These are phyloP conservation scores for Pelodytes ibericus DNA, from an alignment of 2,797 vertebrate species.

Conservation along the genomic window DNA sequence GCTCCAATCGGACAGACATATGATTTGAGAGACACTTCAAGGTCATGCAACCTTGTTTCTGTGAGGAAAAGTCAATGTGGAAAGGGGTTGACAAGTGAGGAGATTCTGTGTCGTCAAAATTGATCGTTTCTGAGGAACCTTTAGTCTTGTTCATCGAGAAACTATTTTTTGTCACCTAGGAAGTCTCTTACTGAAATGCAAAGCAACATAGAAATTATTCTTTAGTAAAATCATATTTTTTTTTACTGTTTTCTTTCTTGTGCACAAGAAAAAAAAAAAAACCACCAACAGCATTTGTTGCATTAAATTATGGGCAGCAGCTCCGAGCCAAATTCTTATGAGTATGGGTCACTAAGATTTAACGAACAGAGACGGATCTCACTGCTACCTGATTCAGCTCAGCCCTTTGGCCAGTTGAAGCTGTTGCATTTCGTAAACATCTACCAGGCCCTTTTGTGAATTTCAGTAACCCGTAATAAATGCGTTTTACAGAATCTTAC, in stretches of 20 bases:
- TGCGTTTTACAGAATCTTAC: slow-evolving; percentile 35
- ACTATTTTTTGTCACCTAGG: not conserved
- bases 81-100: slow-evolving; percentile 41
- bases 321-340: slow-evolving; percentile 47
- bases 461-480: slow-evolving; percentile 47
- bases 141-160: not conserved
- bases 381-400: slow-evolving; percentile 40
- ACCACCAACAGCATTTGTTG: slow-evolving; percentile 23
- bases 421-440: slow-evolving; percentile 52
- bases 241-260: slow-evolving; percentile 17
- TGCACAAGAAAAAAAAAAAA: slow-evolving; percentile 25
- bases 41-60: slow-evolving; percentile 59
- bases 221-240: slow-evolving; percentile 15
- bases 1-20: slow-evolving; percentile 54
- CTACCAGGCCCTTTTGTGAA: slow-evolving; percentile 38
- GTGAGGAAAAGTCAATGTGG: slow-evolving; percentile 3
- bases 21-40: slow-evolving; percentile 61
- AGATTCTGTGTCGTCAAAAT: not conserved
- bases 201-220: slow-evolving; percentile 1
- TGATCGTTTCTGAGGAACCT: not conserved
- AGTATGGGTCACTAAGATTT: slow-evolving; percentile 59
- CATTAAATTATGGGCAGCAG: slow-evolving; percentile 46
- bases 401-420: slow-evolving; percentile 46
- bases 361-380: slow-evolving; percentile 59
- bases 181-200: not conserved